phyloP scores from a whole-genome alignment of 2,113 vertebrate species.

The Geococcyx californianus region DNA sequence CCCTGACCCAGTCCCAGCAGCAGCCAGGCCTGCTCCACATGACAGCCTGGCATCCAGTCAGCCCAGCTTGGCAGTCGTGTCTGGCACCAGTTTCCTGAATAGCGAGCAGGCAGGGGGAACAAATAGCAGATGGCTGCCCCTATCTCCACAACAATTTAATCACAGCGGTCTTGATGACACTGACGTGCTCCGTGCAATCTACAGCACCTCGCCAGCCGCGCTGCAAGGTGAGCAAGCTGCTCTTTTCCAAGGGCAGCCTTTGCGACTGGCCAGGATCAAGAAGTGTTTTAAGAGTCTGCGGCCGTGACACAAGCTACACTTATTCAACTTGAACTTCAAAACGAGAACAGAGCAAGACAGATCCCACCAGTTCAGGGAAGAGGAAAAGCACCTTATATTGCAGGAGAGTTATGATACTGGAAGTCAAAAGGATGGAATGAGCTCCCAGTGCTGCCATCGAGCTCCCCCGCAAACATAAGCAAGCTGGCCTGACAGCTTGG shows the following conservation, averaged over 20 bases:
- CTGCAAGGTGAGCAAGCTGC: neutral
- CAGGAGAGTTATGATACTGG: neutral
- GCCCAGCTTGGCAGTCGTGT: neutral
- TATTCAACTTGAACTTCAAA: neutral
- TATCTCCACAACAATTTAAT: conserved; percentile 32
- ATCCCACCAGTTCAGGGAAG: neutral
- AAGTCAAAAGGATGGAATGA: neutral
- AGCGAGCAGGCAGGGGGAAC: neutral
- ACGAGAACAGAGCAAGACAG: neutral
- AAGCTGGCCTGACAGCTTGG: neutral
- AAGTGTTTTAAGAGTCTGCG: neutral
- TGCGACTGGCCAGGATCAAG: accelerated
- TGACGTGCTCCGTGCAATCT: neutral
- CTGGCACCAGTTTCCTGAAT: neutral
- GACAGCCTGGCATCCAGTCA: neutral
- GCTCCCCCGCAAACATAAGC: neutral
- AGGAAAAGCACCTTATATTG: neutral
- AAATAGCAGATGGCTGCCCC: conserved; percentile 25
- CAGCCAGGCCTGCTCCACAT: neutral
- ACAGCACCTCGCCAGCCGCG: neutral
- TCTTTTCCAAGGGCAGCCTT: neutral
- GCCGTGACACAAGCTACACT: neutral
- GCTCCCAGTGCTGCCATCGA: neutral
- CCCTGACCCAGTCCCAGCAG: neutral
- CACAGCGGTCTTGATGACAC: accelerated